Percentiles rank a stretch among this genome's conserved stretches.
Conservation (phyloP, 2,888 invertebrate species). For the Folsomia manolachei region DNA sequence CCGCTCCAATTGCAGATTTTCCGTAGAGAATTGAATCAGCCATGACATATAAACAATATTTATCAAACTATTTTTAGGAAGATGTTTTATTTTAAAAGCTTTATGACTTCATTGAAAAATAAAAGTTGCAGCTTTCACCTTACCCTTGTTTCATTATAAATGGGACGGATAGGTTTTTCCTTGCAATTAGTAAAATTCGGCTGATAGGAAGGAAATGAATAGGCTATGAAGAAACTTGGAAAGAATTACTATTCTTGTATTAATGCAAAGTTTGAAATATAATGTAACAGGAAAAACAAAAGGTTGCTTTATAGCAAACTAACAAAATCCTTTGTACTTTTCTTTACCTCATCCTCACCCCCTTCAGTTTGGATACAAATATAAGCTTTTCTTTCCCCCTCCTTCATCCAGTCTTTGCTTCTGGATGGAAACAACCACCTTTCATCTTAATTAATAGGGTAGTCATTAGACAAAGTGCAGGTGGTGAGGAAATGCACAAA, state of each 20-base stretch:
- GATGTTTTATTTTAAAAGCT: too few relatives aligned
- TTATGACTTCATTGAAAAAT: too few relatives aligned
- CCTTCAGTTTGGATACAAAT: neutral
- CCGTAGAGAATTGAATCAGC: too few relatives aligned
- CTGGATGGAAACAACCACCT: neutral
- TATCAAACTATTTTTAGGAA: too few relatives aligned
- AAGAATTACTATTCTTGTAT: neutral
- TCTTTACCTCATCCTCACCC: neutral
- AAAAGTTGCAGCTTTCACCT: neutral
- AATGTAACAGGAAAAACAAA: too few relatives aligned
- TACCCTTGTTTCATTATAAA: neutral
- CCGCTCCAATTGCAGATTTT: too few relatives aligned
- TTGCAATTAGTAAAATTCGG: neutral
- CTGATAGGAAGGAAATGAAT: neutral
- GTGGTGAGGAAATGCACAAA: neutral
- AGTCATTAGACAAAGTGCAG: neutral
- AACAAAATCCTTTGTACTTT: neutral
- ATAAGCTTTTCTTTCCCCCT: neutral
- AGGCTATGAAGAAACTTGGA: neutral
- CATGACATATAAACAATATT: too few relatives aligned
- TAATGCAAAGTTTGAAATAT: neutral
- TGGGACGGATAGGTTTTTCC: neutral
- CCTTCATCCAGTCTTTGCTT: neutral
- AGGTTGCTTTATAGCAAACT: too few relatives aligned
- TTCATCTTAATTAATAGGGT: neutral